A percentile compares a stretch with the other conserved stretches of the same genome.
phyloP scores from a whole-genome alignment of 2,888 invertebrate species.

The Synergus umbraculus region DNA sequence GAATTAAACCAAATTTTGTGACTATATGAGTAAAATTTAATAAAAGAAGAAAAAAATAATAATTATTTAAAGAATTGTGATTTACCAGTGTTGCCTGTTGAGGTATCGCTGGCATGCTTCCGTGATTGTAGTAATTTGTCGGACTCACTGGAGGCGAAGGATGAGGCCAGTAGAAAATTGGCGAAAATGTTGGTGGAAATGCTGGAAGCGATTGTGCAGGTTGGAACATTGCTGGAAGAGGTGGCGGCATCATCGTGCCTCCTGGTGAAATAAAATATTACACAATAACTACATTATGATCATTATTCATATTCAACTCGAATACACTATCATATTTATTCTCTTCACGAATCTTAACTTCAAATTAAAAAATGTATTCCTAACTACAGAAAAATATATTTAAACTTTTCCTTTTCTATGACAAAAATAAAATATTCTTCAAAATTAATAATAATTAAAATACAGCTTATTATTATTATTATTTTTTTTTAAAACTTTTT shows the following conservation, averaged over 20 bases:
- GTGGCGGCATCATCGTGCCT: slow-evolving; percentile 81
- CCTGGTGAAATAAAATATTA: slow-evolving; percentile 76
- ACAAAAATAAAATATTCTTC: not conserved
- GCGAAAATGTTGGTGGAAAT: slow-evolving; percentile 82
- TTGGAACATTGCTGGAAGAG: slow-evolving; percentile 79
- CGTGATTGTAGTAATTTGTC: slow-evolving; percentile 88
- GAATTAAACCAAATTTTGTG: not conserved
- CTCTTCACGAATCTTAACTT: not conserved
- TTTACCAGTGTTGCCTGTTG: slow-evolving; percentile 67
- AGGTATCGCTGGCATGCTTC: slow-evolving; percentile 70
- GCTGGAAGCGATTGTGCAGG: slow-evolving; percentile 79
- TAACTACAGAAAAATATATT: not conserved
- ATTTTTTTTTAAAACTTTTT: not conserved
- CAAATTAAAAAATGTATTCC: not conserved
- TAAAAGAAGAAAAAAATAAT: slow-evolving; percentile 11
- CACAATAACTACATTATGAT: slow-evolving; percentile 28
- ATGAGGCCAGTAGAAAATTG: slow-evolving; percentile 93
- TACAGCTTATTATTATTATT: too few relatives aligned
- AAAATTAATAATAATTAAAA: too few relatives aligned
- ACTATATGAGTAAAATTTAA: not conserved
- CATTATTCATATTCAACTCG: not conserved
- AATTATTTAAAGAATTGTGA: slow-evolving; percentile 35
- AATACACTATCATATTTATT: not conserved
- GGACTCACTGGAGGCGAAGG: slow-evolving; percentile 97
- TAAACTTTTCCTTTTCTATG: not conserved